A percentile compares a stretch with the other conserved stretches of the same genome.
These are phyloP conservation scores for Isaurus tuberculatus DNA, from an alignment of 92 coral and sea anemone species.

Conservation along the genomic window DNA sequence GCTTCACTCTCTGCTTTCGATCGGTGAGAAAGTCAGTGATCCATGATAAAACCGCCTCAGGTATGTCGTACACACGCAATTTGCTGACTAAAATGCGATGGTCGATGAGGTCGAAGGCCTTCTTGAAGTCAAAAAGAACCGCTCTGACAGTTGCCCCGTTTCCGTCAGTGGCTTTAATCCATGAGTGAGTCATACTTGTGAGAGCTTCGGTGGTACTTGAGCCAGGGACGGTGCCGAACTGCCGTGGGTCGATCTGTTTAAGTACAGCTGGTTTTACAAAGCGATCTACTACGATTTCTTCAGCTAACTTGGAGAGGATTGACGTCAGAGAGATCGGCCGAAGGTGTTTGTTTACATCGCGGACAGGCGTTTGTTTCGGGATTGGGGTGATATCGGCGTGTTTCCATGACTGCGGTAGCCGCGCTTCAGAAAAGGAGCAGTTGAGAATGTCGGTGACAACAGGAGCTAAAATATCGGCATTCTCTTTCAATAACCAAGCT, in stretches of 20 bases:
- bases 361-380: background rate
- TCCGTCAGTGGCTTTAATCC: constrained; percentile 28
- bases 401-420: constrained; percentile 19
- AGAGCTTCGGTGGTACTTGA: constrained; percentile 31
- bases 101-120: constrained; percentile 16
- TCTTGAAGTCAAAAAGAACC: constrained; percentile 14
- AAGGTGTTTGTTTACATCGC: constrained; percentile 18
- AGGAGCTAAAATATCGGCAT: constrained; percentile 28
- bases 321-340: constrained; percentile 22
- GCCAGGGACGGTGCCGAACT: constrained; percentile 30
- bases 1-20: constrained; percentile 33
- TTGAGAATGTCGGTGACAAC: constrained; percentile 21
- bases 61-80: background rate
- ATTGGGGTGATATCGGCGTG: constrained; percentile 21
- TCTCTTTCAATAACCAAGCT: constrained; percentile 29
- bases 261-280: constrained; percentile 16
- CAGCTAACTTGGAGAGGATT: constrained; percentile 21
- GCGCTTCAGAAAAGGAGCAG: constrained; percentile 14
- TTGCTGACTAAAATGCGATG: constrained; percentile 1
- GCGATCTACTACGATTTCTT: constrained; percentile 7
- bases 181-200: constrained; percentile 11
- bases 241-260: constrained; percentile 1
- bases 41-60: constrained; percentile 24
- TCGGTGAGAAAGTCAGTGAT: constrained; percentile 23
- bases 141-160: constrained; percentile 28